Evolutionary conservation across 2,797 vertebrate species (phyloP).

Genomic region (Lepidocolaptes lacrymiger): DNA sequence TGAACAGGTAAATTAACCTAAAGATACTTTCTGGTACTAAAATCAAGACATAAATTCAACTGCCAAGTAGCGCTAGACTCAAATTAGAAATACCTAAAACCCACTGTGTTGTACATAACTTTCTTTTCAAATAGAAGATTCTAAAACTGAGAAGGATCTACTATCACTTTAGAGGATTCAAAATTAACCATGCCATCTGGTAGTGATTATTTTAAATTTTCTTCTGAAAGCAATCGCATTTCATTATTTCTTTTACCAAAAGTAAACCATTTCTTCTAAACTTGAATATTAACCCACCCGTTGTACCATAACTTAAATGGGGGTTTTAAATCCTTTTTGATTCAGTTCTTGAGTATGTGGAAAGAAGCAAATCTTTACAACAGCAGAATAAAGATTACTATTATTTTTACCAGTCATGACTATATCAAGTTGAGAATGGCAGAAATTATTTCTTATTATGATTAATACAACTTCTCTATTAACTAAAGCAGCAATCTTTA

Average conservation of each 20-base stretch:
- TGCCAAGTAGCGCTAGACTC: neutral
- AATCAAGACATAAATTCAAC: neutral
- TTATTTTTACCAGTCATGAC: neutral
- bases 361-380: neutral
- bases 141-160: neutral
- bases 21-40: neutral
- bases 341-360: neutral
- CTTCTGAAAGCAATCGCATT: neutral
- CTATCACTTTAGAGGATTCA: neutral
- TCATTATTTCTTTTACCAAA: neutral
- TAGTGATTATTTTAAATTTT: neutral
- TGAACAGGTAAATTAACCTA: neutral
- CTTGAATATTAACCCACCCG: neutral
- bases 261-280: neutral
- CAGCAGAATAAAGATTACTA: neutral
- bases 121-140: neutral
- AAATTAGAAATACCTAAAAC: neutral
- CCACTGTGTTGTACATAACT: neutral
- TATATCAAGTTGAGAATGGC: neutral
- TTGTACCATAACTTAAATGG: neutral
- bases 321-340: neutral
- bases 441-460: neutral
- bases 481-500: neutral
- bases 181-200: rapidly evolving
- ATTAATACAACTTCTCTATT: neutral